These are phyloP conservation scores for Gobius niger DNA, from an alignment of 2,113 vertebrate genomes.

Conservation along the genomic window DNA sequence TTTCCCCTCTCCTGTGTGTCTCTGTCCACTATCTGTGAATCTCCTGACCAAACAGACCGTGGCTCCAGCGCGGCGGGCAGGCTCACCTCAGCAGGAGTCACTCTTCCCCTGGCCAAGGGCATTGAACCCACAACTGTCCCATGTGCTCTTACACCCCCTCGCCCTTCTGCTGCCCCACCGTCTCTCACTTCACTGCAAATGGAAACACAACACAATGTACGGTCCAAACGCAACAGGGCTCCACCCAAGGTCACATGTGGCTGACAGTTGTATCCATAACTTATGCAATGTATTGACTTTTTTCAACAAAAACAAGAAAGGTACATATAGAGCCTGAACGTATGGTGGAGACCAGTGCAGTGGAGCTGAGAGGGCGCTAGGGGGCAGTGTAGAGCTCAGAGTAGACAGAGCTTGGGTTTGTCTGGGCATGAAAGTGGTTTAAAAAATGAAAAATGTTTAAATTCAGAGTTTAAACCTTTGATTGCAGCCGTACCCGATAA, in stretches of 20 bases:
- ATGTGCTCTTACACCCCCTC: background rate
- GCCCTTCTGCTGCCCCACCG: background rate
- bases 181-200: background rate
- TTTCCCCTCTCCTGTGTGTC: constrained; percentile 1
- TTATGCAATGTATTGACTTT: background rate
- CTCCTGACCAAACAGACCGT: constrained; percentile 76
- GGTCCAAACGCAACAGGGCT: background rate
- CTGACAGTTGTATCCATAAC: background rate
- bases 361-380: background rate
- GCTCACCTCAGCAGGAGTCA: constrained; percentile 72
- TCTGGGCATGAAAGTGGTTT: too few relatives aligned
- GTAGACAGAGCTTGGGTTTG: too few relatives aligned
- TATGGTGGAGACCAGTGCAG: background rate
- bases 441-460: too few relatives aligned
- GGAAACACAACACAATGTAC: constrained; percentile 10
- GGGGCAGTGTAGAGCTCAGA: constrained; percentile 20
- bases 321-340: background rate
- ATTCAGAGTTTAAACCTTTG: too few relatives aligned
- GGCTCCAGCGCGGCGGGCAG: constrained; percentile 69
- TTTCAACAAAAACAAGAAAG: background rate
- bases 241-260: constrained; percentile 5
- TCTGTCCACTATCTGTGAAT: constrained; percentile 67
- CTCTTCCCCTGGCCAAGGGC: constrained; percentile 53
- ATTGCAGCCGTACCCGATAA: too few relatives aligned
- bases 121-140: constrained; percentile 49